Evolutionary conservation across 2,797 vertebrate genomes (phyloP).

Genomic region (Ciconia nigra): DNA sequence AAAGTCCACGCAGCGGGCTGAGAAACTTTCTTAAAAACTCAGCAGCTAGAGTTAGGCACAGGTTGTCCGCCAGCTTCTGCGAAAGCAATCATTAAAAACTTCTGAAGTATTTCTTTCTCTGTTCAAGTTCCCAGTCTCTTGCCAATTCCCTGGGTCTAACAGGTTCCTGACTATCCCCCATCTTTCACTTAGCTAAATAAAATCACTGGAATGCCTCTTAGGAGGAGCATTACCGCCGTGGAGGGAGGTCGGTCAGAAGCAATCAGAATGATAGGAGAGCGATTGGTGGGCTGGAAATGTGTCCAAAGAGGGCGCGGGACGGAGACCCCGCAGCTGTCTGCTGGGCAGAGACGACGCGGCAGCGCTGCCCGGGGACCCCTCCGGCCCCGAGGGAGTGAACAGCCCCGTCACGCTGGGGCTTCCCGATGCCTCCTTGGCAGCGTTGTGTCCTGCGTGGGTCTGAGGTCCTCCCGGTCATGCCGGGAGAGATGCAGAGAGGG

Average conservation of each 20-base stretch:
- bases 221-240: fast-evolving
- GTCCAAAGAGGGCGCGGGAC: not conserved
- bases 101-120: not conserved
- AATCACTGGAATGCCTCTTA: not conserved
- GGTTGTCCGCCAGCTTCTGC: not conserved
- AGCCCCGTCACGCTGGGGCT: fast-evolving
- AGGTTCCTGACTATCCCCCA: not conserved
- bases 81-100: not conserved
- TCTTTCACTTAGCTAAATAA: not conserved
- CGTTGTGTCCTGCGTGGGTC: fast-evolving
- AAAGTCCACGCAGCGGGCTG: not conserved
- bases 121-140: not conserved
- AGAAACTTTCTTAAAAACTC: conserved; percentile 1
- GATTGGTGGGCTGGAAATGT: not conserved
- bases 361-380: fast-evolving
- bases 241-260: not conserved
- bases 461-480: fast-evolving
- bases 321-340: fast-evolving
- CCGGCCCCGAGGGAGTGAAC: fast-evolving
- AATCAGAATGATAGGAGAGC: not conserved
- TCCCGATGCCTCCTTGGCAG: not conserved
- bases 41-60: not conserved
- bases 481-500: not conserved
- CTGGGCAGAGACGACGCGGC: fast-evolving
- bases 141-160: not conserved